Evolutionary conservation across 2,888 invertebrate species (phyloP), one percentile per base, ranked within the genome.

Genomic region (Xylocampa areola): DNA sequence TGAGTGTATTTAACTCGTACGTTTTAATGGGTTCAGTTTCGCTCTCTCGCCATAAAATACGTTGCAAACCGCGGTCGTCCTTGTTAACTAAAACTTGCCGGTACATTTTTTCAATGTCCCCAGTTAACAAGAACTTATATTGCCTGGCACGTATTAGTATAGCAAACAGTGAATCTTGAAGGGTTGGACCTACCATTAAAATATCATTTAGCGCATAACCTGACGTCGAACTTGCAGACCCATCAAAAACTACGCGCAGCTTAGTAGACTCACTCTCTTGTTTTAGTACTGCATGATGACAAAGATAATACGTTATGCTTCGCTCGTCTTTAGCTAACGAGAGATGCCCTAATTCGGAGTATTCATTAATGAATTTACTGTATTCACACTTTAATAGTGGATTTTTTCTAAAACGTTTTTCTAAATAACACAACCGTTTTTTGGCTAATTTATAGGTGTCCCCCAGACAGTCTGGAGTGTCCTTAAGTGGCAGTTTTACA

Each of bases 61-160:
- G 13, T 13, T 47, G 47, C 10, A 47, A 17, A 10, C 17, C 2
- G 2, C 48, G 17, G 8, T 48, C 37, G 0, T 30, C 13, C 21
- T 48, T 17, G 17, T 30, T 6, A 6, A 48, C 29, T 8, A 30
- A 2, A 0, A 70, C 60, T 17, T 68, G 64, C 0, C 72, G 54
- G 10, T 69, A 77, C 68, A 74, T 71, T 62, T 76, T 73, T 16
- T 74, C 69, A 0, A 75, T 58, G 25, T 74, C 76, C 0, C 64
- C 72, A 1, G 68, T 65, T 0, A 76, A 19, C 10, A 76, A 37
- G 16, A 58, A 78, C 23, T 65, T 71, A 35, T 73, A 63, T 11
- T 68, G 72, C 4, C 69, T 37, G 21, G 53, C 45, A 2, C 68
- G 58, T 3, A 72, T 16, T n/a, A 72, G 49, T 10, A 72, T 73